These are phyloP conservation scores for Armadillidium nasatum DNA, from an alignment of 1,140 invertebrate genomes.

Conservation along the genomic window DNA sequence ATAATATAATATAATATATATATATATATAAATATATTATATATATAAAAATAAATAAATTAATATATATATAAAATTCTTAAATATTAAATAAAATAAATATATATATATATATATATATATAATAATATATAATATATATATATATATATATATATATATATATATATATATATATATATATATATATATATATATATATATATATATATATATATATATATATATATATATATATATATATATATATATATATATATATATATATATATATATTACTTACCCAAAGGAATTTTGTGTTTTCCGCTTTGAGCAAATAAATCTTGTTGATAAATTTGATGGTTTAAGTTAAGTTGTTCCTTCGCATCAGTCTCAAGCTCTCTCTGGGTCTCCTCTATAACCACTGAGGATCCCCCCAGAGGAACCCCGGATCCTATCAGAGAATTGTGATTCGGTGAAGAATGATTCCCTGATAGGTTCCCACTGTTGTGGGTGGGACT, in stretches of 20 bases:
- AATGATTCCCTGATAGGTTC: not conserved
- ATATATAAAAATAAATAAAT: too few species aligned
- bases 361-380: not conserved
- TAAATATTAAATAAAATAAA: too few species aligned
- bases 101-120: too few species aligned
- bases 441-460: not conserved
- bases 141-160: too few species aligned
- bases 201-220: too few species aligned
- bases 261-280: not conserved
- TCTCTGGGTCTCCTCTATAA: not conserved
- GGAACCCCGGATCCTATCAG: not conserved
- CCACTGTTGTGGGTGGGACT: conserved; percentile 1
- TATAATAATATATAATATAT: too few species aligned
- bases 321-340: not conserved
- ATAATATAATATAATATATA: too few species aligned
- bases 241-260: not conserved
- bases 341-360: not conserved
- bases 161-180: too few species aligned
- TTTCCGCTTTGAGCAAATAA: not conserved
- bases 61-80: too few species aligned
- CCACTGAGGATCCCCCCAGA: not conserved
- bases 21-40: too few species aligned
- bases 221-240: conserved; percentile 6
- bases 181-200: too few species aligned
- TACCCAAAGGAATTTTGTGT: conserved; percentile 1